These are phyloP conservation scores for Muscidifurax raptorellus DNA, from an alignment of 1,140 invertebrate genomes.

Conservation along the genomic window DNA sequence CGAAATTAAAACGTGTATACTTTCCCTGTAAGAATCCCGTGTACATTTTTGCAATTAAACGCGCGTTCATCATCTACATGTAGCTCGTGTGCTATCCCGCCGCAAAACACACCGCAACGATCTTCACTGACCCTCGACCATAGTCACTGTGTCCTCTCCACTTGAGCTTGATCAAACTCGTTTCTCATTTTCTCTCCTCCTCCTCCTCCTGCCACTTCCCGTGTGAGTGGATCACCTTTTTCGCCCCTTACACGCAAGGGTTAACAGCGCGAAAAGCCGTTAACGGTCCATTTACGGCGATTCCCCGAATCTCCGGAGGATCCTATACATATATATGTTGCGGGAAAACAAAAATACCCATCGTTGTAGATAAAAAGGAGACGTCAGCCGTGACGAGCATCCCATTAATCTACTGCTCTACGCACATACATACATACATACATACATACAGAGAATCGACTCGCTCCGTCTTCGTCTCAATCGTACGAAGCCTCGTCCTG, in stretches of 20 bases:
- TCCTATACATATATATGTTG: too few relatives aligned
- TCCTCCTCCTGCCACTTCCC: too few relatives aligned
- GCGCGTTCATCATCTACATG: too few relatives aligned
- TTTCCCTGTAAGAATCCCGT: too few relatives aligned
- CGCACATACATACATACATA: too few relatives aligned
- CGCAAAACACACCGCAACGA: background rate
- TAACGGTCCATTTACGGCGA: conserved; percentile 11
- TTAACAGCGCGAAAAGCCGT: background rate
- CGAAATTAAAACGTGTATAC: too few relatives aligned
- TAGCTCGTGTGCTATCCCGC: background rate
- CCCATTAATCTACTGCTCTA: conserved; percentile 28
- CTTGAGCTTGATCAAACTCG: background rate
- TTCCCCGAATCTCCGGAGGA: conserved; percentile 7
- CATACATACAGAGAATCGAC: too few relatives aligned
- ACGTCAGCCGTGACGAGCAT: conserved; percentile 23
- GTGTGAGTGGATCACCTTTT: background rate
- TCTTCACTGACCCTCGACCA: background rate
- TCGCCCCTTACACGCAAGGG: background rate
- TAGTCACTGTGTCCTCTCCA: background rate
- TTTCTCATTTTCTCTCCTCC: background rate
- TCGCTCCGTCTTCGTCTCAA: background rate
- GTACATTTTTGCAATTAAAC: too few relatives aligned
- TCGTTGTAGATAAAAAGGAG: background rate
- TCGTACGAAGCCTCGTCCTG: background rate
- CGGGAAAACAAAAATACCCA: conserved; percentile 18